Evolutionary conservation across 2,888 invertebrate genomes (phyloP).

Genomic region (Agriotes lineatus): DNA sequence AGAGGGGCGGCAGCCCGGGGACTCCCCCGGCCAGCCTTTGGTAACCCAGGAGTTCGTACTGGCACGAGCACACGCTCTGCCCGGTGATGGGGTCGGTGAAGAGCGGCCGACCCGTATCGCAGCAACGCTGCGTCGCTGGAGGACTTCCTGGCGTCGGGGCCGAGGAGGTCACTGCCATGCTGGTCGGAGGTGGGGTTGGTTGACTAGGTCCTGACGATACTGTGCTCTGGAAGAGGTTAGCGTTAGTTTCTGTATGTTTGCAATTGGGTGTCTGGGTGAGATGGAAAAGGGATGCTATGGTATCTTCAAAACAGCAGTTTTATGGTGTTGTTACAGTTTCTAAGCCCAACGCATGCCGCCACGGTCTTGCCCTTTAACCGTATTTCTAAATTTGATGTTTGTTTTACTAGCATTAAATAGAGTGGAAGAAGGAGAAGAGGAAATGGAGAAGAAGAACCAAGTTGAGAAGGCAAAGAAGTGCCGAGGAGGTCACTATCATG

Average conservation of each 20-base stretch:
- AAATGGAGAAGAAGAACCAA: too few relatives aligned
- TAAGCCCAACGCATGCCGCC: too few relatives aligned
- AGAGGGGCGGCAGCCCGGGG: slow-evolving; percentile 79
- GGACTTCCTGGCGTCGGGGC: slow-evolving; percentile 68
- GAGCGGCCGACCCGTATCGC: slow-evolving; percentile 92
- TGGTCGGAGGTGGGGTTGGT: slow-evolving; percentile 58
- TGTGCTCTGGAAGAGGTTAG: slow-evolving; percentile 63
- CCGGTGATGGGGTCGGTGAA: slow-evolving; percentile 92
- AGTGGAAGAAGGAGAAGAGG: too few relatives aligned
- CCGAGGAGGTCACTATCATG: slow-evolving; percentile 65
- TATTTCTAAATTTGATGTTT: too few relatives aligned
- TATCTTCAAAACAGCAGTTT: too few relatives aligned
- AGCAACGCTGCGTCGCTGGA: slow-evolving; percentile 76
- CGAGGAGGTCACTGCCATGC: slow-evolving; percentile 65
- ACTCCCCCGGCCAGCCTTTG: slow-evolving; percentile 79
- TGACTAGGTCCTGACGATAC: slow-evolving; percentile 56
- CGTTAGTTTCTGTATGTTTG: too few relatives aligned
- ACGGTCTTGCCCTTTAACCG: too few relatives aligned
- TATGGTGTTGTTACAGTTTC: too few relatives aligned
- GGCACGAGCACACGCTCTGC: slow-evolving; percentile 90
- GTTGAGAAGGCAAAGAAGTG: too few relatives aligned
- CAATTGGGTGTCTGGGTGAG: too few relatives aligned
- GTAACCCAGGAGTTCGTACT: slow-evolving; percentile 89
- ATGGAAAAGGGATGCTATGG: too few relatives aligned
- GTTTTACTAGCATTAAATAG: too few relatives aligned